phyloP scores from a whole-genome alignment of 2,888 invertebrate species.

The Carabus problematicus region DNA sequence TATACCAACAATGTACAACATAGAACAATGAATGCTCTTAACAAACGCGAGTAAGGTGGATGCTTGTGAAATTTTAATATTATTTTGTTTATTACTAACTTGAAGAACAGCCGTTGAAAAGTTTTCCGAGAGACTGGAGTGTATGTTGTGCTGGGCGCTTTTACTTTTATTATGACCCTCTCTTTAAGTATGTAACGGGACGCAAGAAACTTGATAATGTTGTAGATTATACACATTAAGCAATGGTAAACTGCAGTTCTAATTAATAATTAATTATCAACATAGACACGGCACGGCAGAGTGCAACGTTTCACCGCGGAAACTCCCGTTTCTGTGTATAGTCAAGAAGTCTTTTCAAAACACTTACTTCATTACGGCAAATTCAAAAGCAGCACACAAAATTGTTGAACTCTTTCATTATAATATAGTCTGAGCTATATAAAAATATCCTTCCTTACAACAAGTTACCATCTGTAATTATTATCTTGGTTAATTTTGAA shows the following conservation, averaged over 20 bases:
- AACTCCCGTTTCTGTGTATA: no score
- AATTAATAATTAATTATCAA: slow-evolving; percentile 32
- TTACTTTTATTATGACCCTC: slow-evolving; percentile 37
- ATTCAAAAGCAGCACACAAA: no score
- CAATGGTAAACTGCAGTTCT: slow-evolving; percentile 30
- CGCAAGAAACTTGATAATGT: slow-evolving; percentile 36
- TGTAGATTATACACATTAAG: slow-evolving; percentile 36
- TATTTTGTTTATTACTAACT: slow-evolving; percentile 32
- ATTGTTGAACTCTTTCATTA: no score
- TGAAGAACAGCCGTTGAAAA: slow-evolving; percentile 35
- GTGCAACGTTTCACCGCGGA: no score
- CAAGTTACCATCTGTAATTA: no score
- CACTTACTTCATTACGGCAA: no score
- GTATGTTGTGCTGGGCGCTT: slow-evolving; percentile 5
- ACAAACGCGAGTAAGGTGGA: neutral
- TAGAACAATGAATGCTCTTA: no score
- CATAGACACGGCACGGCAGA: no score
- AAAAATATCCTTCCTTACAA: neutral
- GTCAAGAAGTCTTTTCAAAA: no score
- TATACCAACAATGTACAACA: no score
- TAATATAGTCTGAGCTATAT: no score
- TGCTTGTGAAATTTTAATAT: slow-evolving; percentile 34
- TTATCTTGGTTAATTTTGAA: no score
- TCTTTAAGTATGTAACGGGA: slow-evolving; percentile 32
- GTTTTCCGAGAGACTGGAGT: slow-evolving; percentile 19